Evolutionary conservation across 2,888 invertebrate species (phyloP).

Genomic region (Lithosia quadra): DNA sequence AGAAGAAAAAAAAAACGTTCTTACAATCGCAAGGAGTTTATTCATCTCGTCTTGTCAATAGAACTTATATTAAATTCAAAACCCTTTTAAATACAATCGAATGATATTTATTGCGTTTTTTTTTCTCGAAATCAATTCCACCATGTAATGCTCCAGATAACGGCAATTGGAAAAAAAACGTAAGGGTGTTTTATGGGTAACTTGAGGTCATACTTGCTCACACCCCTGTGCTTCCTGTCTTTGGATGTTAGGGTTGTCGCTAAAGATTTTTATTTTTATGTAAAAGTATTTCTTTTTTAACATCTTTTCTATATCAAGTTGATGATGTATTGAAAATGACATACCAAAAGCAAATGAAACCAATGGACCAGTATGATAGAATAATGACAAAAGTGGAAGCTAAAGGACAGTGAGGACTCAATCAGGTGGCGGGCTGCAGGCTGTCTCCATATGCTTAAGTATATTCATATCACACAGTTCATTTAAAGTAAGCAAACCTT

Average conservation of each 20-base stretch:
- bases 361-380: too few relatives aligned
- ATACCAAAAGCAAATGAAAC: too few relatives aligned
- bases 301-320: not conserved
- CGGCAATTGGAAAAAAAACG: conserved; percentile 63
- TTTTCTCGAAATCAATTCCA: conserved; percentile 69
- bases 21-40: conserved; percentile 64
- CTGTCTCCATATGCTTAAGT: too few relatives aligned
- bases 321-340: too few relatives aligned
- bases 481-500: too few relatives aligned
- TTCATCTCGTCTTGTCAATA: conserved; percentile 75
- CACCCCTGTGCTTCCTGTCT: conserved; percentile 85
- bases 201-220: conserved; percentile 85
- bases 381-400: too few relatives aligned
- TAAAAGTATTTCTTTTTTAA: not conserved
- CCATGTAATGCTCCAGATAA: conserved; percentile 80
- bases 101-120: conserved; percentile 86
- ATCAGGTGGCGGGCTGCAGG: too few relatives aligned
- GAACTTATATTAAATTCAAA: conserved; percentile 82
- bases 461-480: too few relatives aligned
- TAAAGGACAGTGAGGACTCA: too few relatives aligned
- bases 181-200: conserved; percentile 80
- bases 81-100: conserved; percentile 84
- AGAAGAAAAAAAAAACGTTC: conserved; percentile 55
- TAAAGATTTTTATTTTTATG: not conserved
- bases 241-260: conserved; percentile 70